Base-by-base conservation (phyloP, 2,888 invertebrate genomes). In the Caenorhabditis angaria region DNA sequence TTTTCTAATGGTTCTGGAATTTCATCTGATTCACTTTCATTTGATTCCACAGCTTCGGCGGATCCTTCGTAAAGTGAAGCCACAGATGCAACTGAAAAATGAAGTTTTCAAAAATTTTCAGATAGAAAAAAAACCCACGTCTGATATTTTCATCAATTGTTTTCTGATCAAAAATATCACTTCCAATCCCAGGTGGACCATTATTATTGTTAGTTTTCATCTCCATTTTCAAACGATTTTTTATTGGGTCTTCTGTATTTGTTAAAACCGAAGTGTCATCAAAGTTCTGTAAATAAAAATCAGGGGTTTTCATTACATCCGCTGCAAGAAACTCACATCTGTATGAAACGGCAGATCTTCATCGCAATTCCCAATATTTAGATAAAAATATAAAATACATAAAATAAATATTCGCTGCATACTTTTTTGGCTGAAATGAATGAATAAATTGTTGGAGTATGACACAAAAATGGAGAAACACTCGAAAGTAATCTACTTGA, bases 101-200 rank as follows among this genome's bases (percentile, higher is more conserved):
- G 25, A 22, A 56, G 55, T 28, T n/a, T 22, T 25, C 14, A 3
- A 27, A 53, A 53, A 14, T 29, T 18, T n/a, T n/a, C n/a, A 27
- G 27, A 6, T 54, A 25, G 27, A 27, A 8, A 20, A n/a, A 35
- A 27, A 22, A 18, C 54, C 48, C 27, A 66, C 70, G 65, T 63
- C 59, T 65, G 0, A 65, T 24, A 29, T 65, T 66, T 27, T 71
- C 66, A 41, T 66, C 65, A 0, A 66, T 61, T 12, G 61, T 61
- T 3, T 63, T 62, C 51, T 25, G 53, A 6, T 63, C 64, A 24
- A 72, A 72, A 5, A 72, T n/a, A 54, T 72, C 67, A 0, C 50
- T 32, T 14, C 61, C 67, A 35, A 72, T 66, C 0, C 57, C 61
- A 55, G 72, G 72, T 1, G 72, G 72, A 12, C 72, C 72, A 22